Conservation (phyloP, 1,140 invertebrate species). For the Magallana gigas region DNA sequence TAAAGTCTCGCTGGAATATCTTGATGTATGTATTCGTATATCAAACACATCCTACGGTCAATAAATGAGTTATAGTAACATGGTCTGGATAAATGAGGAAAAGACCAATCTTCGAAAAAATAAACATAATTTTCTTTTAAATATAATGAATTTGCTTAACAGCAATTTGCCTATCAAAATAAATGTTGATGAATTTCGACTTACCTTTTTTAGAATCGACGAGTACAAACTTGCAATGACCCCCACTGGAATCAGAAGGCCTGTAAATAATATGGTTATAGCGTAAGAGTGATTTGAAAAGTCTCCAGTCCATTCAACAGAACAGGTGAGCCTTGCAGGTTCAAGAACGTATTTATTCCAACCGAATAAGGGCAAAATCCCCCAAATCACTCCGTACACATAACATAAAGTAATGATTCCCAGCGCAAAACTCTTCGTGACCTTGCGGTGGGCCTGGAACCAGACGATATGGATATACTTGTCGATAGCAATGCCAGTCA, state of each 20-base stretch:
- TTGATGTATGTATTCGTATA: too few relatives aligned
- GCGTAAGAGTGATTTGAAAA: neutral
- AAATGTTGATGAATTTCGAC: neutral
- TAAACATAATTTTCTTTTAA: too few relatives aligned
- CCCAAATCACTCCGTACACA: constrained; percentile 20
- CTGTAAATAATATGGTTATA: constrained; percentile 16
- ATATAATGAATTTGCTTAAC: too few relatives aligned
- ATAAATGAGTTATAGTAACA: too few relatives aligned
- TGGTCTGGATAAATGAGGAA: too few relatives aligned
- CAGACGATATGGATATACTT: constrained; percentile 29
- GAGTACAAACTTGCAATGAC: constrained; percentile 20
- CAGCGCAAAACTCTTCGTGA: neutral
- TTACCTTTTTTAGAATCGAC: constrained; percentile 26
- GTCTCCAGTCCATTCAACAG: constrained; percentile 1
- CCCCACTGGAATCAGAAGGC: neutral
- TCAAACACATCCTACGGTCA: too few relatives aligned
- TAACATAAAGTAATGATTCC: neutral
- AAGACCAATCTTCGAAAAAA: too few relatives aligned
- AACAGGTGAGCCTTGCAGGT: constrained; percentile 6
- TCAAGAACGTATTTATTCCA: constrained; percentile 24
- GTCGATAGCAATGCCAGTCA: constrained; percentile 36
- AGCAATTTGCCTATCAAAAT: too few relatives aligned
- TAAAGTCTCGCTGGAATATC: too few relatives aligned
- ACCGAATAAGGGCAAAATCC: neutral
- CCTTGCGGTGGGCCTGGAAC: neutral